Evolutionary conservation across 53 echinoderm and acorn worm species (phyloP).

Genomic region (Luidia sarsii): DNA sequence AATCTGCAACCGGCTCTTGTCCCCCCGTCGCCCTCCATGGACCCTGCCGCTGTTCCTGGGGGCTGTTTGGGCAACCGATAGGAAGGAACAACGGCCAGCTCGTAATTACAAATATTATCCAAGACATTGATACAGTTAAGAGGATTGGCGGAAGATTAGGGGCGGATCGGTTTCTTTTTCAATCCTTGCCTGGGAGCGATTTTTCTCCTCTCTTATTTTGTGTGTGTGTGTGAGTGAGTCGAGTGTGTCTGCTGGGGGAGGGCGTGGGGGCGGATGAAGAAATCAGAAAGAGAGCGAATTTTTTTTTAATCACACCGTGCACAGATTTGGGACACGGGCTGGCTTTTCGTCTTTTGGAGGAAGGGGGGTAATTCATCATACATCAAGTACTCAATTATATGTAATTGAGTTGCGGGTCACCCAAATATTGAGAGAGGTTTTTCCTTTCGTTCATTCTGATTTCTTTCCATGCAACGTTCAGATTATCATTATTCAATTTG

Average conservation of each 20-base stretch:
- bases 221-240: no score
- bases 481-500: no score
- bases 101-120: constrained; percentile 55
- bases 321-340: constrained; percentile 36
- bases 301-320: constrained; percentile 47
- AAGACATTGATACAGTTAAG: constrained; percentile 42
- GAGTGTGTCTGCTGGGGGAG: no score
- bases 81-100: constrained; percentile 40
- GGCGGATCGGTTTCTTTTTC: constrained; percentile 21
- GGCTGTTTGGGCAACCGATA: constrained; percentile 32
- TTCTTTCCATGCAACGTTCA: no score
- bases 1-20: no score
- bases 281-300: not conserved
- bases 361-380: constrained; percentile 32
- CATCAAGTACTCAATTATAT: constrained; percentile 9
- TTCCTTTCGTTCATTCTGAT: no score
- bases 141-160: constrained; percentile 31
- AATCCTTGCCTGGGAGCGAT: constrained; percentile 13
- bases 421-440: no score
- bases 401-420: constrained; percentile 1
- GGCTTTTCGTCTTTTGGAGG: not conserved
- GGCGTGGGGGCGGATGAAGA: no score
- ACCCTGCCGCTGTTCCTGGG: not conserved
- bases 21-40: no score
- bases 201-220: no score